These are phyloP conservation scores for Malurus melanocephalus DNA, from an alignment of 2,113 vertebrate genomes.

Conservation along the genomic window DNA sequence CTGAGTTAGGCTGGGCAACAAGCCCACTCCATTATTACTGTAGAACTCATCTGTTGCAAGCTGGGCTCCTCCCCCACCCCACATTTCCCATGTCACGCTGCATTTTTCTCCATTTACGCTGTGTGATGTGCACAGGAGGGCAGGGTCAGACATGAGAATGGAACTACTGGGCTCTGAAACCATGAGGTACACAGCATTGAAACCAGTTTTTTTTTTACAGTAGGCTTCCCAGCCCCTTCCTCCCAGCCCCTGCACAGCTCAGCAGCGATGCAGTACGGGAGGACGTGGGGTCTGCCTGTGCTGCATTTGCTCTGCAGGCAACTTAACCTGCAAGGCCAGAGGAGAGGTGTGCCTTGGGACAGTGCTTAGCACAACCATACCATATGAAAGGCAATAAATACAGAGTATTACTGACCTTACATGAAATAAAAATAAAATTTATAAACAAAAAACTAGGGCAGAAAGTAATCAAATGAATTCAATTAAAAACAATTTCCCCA, in stretches of 20 bases:
- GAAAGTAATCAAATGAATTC: background rate
- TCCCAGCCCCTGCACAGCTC: background rate
- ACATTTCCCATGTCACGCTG: fast-evolving
- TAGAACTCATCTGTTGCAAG: background rate
- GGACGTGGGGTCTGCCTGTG: background rate
- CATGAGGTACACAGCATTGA: background rate
- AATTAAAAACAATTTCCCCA: background rate
- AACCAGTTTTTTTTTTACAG: background rate
- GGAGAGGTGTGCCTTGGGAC: background rate
- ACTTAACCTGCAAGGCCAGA: background rate
- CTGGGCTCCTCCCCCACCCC: background rate
- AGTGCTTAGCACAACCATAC: fast-evolving
- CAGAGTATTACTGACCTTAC: background rate
- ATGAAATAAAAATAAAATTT: background rate
- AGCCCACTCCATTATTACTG: too few species aligned
- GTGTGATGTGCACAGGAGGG: background rate
- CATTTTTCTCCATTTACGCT: background rate
- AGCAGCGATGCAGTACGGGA: fast-evolving
- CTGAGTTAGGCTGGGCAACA: background rate
- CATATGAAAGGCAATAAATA: background rate
- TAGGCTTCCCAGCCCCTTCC: background rate
- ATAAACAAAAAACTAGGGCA: background rate
- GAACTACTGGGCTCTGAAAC: background rate
- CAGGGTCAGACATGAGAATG: background rate
- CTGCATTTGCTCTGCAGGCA: background rate